A percentile compares a stretch with the other conserved stretches of the same genome.
Evolutionary conservation across 92 coral and sea anemone species (phyloP).

Genomic region (Plumapathes pennacea): DNA sequence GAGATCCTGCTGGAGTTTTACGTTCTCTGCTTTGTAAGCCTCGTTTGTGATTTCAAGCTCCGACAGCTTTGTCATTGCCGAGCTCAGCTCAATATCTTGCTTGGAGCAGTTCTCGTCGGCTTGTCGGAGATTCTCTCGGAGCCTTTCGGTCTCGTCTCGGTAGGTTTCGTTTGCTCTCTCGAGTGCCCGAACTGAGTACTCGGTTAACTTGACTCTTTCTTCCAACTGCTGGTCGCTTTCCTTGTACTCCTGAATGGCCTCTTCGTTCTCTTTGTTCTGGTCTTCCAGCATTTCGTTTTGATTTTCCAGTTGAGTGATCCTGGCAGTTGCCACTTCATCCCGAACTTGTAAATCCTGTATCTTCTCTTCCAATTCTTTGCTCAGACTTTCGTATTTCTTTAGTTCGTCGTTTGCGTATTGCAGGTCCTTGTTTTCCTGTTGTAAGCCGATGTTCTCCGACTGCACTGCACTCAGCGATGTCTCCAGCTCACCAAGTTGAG

Average conservation of each 20-base stretch:
- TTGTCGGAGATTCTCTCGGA: constrained; percentile 27
- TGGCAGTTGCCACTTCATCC: constrained; percentile 25
- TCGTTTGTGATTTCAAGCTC: constrained; percentile 86
- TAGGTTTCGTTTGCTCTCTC: constrained; percentile 55
- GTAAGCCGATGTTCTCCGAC: constrained; percentile 35
- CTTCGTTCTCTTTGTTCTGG: constrained; percentile 48
- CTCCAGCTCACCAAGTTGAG: constrained; percentile 52
- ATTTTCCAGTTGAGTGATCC: constrained; percentile 41
- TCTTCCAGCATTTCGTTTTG: constrained; percentile 38
- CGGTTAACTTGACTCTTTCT: constrained; percentile 24
- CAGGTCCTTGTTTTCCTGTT: constrained; percentile 43
- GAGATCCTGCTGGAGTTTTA: constrained; percentile 68
- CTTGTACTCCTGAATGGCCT: background rate
- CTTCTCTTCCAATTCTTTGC: constrained; percentile 47
- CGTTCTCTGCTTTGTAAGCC: constrained; percentile 85
- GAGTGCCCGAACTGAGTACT: constrained; percentile 20
- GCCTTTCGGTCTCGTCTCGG: constrained; percentile 31
- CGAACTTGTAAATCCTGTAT: constrained; percentile 29
- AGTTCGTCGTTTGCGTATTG: constrained; percentile 49
- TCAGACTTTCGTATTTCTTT: constrained; percentile 50
- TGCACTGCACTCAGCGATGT: constrained; percentile 33
- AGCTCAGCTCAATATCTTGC: constrained; percentile 60
- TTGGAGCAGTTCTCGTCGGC: constrained; percentile 54
- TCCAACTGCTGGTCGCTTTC: constrained; percentile 36
- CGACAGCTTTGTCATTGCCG: constrained; percentile 64